Base-by-base conservation (phyloP, 2,113 vertebrate genomes). In the Dipodomys stephensi region DNA sequence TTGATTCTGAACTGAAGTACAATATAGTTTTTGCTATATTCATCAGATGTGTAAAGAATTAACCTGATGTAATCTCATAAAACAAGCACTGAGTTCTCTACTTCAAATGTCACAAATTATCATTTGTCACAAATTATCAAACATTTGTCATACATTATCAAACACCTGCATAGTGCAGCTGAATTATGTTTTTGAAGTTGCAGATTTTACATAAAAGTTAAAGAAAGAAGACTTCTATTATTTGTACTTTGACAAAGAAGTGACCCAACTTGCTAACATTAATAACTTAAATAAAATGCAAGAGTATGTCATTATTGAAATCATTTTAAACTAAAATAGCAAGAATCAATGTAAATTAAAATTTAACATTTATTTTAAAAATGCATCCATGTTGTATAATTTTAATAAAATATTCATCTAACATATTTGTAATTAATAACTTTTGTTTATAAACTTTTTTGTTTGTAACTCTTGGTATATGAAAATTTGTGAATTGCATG, bases 321-420 rank as follows among this genome's bases (percentile, higher is more conserved):
- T 94, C 86, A 94, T 84, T 64, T 96, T 96, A 97, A 97, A 88
- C 72, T 32, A 93, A 91, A 93, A 97, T 71, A 97, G 79, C 94
- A 97, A 88, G 94, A 97, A 94, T 93, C 91, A 87, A 94, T 85
- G 82, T 88, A 95, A 79, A 93, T 97, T 97, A 89, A 97, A 98
- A 91, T 93, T 84, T 84, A 94, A 80, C 30, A 46, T 94, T 93
- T 94, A 92, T 96, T 96, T 97, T 96, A 83, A 65, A 96, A 92
- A 96, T 93, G 68, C 64, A 69, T 60, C 94, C 81, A 93, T 28
- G 69, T 83, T 60, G 27, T 28, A 3, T 88, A 87, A 91, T 67
- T 57, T 80, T 64, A 64, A 60, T 53, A 74, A 71, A 53, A 73
- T 30, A 80, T 23, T 77, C 23, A 64, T 30, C 15, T 79, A 88